Percentiles rank a stretch among this genome's conserved stretches.
These are phyloP conservation scores for Clarias platycephalus DNA, from an alignment of 2,797 vertebrate species.

Conservation along the genomic window DNA sequence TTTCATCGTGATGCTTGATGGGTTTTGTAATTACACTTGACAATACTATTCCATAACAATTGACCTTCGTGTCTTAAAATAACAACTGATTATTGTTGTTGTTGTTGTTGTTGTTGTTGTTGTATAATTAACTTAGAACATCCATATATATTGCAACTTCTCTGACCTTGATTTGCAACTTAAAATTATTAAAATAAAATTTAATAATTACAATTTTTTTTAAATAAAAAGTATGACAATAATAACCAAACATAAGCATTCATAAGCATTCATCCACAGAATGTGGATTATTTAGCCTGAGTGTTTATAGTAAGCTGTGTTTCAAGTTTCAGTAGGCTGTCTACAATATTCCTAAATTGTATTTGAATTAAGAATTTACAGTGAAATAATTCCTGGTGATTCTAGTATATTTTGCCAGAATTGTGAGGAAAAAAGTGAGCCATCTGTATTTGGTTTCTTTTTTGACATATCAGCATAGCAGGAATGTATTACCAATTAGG, in stretches of 20 bases:
- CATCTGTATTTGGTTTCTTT: slow-evolving; percentile 22
- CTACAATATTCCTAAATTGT: neutral
- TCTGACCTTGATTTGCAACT: too few relatives aligned
- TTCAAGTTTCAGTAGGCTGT: neutral
- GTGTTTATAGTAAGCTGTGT: neutral
- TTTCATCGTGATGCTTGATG: too few relatives aligned
- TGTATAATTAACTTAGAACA: too few relatives aligned
- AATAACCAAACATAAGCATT: slow-evolving; percentile 14
- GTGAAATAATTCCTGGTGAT: neutral
- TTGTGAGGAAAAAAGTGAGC: slow-evolving; percentile 4
- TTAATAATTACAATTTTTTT: too few relatives aligned
- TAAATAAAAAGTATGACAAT: too few relatives aligned
- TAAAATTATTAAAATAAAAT: too few relatives aligned
- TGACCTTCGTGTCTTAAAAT: too few relatives aligned
- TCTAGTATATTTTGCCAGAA: neutral
- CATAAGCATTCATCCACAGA: neutral
- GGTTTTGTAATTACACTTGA: too few relatives aligned
- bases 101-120: too few relatives aligned
- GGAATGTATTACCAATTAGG: slow-evolving; percentile 28
- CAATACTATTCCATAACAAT: too few relatives aligned
- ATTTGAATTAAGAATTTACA: slow-evolving; percentile 1
- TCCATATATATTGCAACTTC: too few relatives aligned
- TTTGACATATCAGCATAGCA: slow-evolving; percentile 19
- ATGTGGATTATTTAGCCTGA: neutral
- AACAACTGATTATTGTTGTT: too few relatives aligned